Percentiles rank a stretch among this genome's conserved stretches.
These are phyloP conservation scores for Anoncus sp. DNA, from an alignment of 2,888 invertebrate genomes.

Conservation along the genomic window DNA sequence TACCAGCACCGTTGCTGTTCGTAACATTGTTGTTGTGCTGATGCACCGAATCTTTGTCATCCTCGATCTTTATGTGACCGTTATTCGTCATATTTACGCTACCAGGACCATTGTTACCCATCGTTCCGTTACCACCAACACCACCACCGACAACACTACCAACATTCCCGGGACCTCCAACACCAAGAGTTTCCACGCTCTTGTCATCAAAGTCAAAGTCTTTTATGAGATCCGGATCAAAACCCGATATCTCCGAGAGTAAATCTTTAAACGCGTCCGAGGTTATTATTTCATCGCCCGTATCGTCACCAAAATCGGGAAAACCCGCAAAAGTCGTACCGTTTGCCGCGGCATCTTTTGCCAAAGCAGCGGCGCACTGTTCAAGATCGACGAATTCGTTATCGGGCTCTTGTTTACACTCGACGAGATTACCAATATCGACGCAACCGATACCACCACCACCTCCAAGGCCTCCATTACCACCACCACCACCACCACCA, in stretches of 20 bases:
- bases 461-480: too few relatives aligned
- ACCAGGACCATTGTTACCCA: slow-evolving; percentile 65
- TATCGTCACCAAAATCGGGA: slow-evolving; percentile 93
- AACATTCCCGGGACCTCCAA: slow-evolving; percentile 53
- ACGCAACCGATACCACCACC: slow-evolving; percentile 80
- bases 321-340: slow-evolving; percentile 91
- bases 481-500: slow-evolving; percentile 81
- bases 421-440: slow-evolving; percentile 88
- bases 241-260: slow-evolving; percentile 94
- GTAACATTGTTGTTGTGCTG: slow-evolving; percentile 74
- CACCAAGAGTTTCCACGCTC: slow-evolving; percentile 76
- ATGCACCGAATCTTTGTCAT: slow-evolving; percentile 80
- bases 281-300: slow-evolving; percentile 90
- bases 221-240: slow-evolving; percentile 92
- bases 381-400: slow-evolving; percentile 94
- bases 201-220: slow-evolving; percentile 90
- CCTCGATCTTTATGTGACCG: slow-evolving; percentile 81
- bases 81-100: slow-evolving; percentile 73
- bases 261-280: slow-evolving; percentile 93
- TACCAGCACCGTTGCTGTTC: slow-evolving; percentile 68
- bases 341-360: slow-evolving; percentile 91
- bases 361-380: slow-evolving; percentile 93
- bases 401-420: slow-evolving; percentile 94
- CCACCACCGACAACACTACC: slow-evolving; percentile 52
- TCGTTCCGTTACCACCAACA: slow-evolving; percentile 62